A percentile compares a stretch with the other conserved stretches of the same genome.
Evolutionary conservation across 1,140 invertebrate genomes (phyloP).

Genomic region (Dinoponera quadriceps): DNA sequence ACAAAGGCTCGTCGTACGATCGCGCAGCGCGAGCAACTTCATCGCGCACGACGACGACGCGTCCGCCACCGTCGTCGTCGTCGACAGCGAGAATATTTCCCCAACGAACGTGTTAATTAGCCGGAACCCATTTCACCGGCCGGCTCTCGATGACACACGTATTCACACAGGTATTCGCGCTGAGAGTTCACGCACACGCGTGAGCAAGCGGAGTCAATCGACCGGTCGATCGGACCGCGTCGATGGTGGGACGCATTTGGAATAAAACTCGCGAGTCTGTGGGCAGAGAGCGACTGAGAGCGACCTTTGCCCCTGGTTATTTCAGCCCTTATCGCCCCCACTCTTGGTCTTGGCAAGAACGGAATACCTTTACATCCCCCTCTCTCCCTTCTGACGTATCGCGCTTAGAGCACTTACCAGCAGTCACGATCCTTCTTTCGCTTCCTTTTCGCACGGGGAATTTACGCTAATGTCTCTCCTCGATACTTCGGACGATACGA

Average conservation of each 20-base stretch:
- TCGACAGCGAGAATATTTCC: neutral
- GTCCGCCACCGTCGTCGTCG: neutral
- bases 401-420: conserved; percentile 39
- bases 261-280: conserved; percentile 72
- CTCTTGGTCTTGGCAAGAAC: conserved; percentile 62
- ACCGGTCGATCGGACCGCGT: neutral
- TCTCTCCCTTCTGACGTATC: conserved; percentile 52
- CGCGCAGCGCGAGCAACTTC: neutral
- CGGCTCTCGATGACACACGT: neutral
- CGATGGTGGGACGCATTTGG: conserved; percentile 35
- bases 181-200: neutral
- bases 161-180: neutral
- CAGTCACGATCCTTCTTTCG: conserved; percentile 17
- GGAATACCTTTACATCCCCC: conserved; percentile 70
- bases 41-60: neutral
- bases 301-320: conserved; percentile 82
- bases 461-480: conserved; percentile 15
- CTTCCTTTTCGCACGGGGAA: neutral
- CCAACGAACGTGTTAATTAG: neutral
- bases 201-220: conserved; percentile 7
- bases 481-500: neutral
- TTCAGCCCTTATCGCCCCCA: conserved; percentile 82
- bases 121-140: conserved; percentile 7
- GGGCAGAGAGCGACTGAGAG: conserved; percentile 81
- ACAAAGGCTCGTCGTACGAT: neutral